Evolutionary conservation across 1,140 invertebrate genomes (phyloP).

Genomic region (Orchesella cincta): DNA sequence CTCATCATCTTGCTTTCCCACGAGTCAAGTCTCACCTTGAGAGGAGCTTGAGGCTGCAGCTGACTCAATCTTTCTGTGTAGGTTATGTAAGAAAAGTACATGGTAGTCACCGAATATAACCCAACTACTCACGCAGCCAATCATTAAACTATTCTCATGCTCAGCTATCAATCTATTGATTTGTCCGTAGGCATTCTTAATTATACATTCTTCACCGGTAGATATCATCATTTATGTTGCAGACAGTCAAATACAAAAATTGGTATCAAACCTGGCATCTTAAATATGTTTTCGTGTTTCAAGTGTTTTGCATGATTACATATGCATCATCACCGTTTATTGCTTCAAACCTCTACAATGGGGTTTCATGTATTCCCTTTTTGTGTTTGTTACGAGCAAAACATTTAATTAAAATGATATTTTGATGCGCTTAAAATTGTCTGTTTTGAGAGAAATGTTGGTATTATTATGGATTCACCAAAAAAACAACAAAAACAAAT

Average conservation of each 20-base stretch:
- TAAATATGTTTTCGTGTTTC: neutral
- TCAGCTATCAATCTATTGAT: constrained; percentile 7
- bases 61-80: neutral
- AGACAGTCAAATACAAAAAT: constrained; percentile 9
- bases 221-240: constrained; percentile 13
- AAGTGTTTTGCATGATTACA: neutral
- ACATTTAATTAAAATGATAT: too few species aligned
- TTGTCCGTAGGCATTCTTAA: constrained; percentile 7
- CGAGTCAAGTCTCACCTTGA: constrained; percentile 20
- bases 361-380: too few species aligned
- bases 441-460: too few species aligned
- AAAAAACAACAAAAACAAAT: too few species aligned
- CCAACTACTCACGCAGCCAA: neutral
- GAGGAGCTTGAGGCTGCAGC: constrained; percentile 5
- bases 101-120: neutral
- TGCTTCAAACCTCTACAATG: neutral
- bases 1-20: constrained; percentile 22
- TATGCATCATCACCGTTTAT: neutral
- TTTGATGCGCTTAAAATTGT: too few species aligned
- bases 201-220: constrained; percentile 1
- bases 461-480: too few species aligned
- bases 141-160: constrained; percentile 15
- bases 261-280: constrained; percentile 13
- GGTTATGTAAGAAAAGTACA: neutral
- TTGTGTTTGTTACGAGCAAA: too few species aligned